phyloP scores from a whole-genome alignment of 2,888 invertebrate species.

The Scrobipalpa costella region DNA sequence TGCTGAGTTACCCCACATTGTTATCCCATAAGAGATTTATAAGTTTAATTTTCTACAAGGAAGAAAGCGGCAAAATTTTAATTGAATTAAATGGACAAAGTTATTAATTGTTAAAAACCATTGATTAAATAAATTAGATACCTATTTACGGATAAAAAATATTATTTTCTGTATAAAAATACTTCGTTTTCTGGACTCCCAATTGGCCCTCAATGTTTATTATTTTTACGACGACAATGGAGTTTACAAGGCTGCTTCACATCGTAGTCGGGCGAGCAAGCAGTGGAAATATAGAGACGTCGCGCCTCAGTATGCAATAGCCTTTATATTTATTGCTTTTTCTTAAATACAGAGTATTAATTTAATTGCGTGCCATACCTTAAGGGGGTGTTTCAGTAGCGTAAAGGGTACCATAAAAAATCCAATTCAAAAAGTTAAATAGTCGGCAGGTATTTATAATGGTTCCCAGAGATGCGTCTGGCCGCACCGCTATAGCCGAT shows the following conservation, averaged over 20 bases:
- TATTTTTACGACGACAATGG: slow-evolving; percentile 20
- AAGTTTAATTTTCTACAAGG: not conserved
- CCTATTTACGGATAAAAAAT: slow-evolving; percentile 7
- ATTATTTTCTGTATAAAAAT: slow-evolving; percentile 36
- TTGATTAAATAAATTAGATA: slow-evolving; percentile 3
- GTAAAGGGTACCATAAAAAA: too few relatives aligned
- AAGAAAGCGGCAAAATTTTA: not conserved
- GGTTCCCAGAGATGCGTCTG: too few relatives aligned
- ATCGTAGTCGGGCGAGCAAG: too few relatives aligned
- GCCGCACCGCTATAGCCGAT: too few relatives aligned
- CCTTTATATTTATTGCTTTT: not conserved
- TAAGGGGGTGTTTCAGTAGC: too few relatives aligned
- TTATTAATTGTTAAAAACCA: not conserved
- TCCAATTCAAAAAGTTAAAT: not conserved
- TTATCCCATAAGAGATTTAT: too few relatives aligned
- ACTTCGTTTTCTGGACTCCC: slow-evolving; percentile 42
- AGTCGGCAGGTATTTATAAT: too few relatives aligned
- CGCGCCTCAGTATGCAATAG: not conserved
- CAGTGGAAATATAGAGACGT: not conserved
- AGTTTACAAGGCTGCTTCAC: not conserved
- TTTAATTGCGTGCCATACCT: too few relatives aligned
- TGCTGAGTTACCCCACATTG: too few relatives aligned
- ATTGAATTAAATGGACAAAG: not conserved
- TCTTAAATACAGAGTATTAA: too few relatives aligned
- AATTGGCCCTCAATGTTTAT: slow-evolving; percentile 45